A percentile compares a stretch with the other conserved stretches of the same genome.
These are phyloP conservation scores for Asteroscopus sphinx DNA, from an alignment of 2,888 invertebrate species.

Conservation along the genomic window DNA sequence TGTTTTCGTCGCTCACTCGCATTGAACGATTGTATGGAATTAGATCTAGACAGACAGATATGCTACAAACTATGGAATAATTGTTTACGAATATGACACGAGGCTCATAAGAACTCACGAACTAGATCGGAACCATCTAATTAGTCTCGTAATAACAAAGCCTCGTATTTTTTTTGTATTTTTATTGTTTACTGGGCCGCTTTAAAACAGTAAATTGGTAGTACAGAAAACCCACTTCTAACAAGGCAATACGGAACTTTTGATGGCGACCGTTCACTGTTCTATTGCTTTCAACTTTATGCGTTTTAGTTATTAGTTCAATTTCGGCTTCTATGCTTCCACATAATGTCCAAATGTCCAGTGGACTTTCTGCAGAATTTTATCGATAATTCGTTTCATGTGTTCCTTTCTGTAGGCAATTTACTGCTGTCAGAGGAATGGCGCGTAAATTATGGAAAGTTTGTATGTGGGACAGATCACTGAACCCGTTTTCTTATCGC, in stretches of 20 bases:
- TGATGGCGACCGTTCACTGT: too few relatives aligned
- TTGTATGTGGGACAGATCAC: conserved; percentile 8
- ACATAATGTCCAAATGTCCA: not conserved
- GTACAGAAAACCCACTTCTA: conserved; percentile 14
- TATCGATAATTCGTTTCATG: conserved; percentile 2
- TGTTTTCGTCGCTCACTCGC: too few relatives aligned
- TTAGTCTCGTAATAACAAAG: conserved; percentile 54
- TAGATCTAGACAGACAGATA: not conserved
- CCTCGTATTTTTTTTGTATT: conserved; percentile 53
- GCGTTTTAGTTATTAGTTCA: not conserved
- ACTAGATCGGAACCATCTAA: conserved; percentile 54
- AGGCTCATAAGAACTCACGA: conserved; percentile 28
- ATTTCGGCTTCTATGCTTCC: not conserved
- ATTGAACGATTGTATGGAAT: too few relatives aligned
- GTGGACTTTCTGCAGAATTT: not conserved
- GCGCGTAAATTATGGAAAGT: not conserved
- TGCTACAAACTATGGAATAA: conserved; percentile 8
- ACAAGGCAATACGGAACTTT: too few relatives aligned
- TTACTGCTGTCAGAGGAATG: conserved; percentile 12
- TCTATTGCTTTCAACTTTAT: too few relatives aligned
- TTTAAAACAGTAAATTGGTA: conserved; percentile 37
- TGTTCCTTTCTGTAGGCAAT: conserved; percentile 14
- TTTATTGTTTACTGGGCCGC: conserved; percentile 53
- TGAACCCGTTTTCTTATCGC: conserved; percentile 1
- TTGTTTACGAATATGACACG: conserved; percentile 36